Evolutionary conservation across 2,113 vertebrate genomes (phyloP), one percentile per base, ranked within the genome.

Genomic region (Siphamia tubifer): DNA sequence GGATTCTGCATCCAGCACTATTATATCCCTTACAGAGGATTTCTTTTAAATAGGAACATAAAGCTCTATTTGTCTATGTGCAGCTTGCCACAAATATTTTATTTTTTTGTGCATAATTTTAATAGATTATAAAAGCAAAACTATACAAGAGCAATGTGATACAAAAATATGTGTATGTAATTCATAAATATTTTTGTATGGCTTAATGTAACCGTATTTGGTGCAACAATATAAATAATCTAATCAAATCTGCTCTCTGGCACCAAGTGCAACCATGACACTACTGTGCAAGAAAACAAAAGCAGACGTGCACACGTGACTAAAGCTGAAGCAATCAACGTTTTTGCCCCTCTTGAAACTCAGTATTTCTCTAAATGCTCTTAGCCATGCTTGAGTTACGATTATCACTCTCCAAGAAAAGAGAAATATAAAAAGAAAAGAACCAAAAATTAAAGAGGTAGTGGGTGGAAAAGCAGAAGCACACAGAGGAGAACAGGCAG

Each of bases 141-240:
- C 56, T 72, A 49, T 62, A 77, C 56, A 70, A 70, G 43, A 68
- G 49, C 75, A 83, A 68, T 57, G 40, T 68, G 72, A 87, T 91
- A 92, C 49, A 93, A 92, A 92, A 93, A 92, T 90, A 91, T 62
- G 66, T 83, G 81, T 76, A 71, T 61, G 51, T 77, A 68, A 44
- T 77, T 88, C 44, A 88, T 88, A 89, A 78, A 84, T 86, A 83
- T 76, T 82, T 86, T 56, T 80, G 54, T 90, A 92, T 93, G 91
- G 90, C 91, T 92, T 56, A 78, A 85, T 86, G 79, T 61, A 81
- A 76, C 30, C 71, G 65, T 64, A 74, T 90, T 91, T 88, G 90
- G 84, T 88, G 70, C 62, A 84, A 77, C 32, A 81, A 78, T 77
- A 62, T 74, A 89, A 83, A 74, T 77, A 79, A 73, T 69, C 58